Percentiles rank a stretch among this genome's conserved stretches.
Evolutionary conservation across 2,888 invertebrate species (phyloP).

Genomic region (Ypsolopha scabrella): DNA sequence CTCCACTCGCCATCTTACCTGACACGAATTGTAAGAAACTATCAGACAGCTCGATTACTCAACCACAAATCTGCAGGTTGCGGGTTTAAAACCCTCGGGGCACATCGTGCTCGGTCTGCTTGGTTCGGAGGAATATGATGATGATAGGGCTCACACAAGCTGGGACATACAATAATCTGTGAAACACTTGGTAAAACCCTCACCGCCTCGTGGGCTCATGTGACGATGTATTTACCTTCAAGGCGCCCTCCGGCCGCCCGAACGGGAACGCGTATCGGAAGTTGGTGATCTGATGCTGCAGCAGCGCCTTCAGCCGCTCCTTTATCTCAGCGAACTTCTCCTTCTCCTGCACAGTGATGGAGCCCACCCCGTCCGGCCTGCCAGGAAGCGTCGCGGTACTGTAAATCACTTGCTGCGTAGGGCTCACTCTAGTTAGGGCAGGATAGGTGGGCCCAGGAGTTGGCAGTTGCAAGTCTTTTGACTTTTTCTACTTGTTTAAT

Average conservation of each 20-base stretch:
- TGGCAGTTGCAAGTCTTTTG: slow-evolving; percentile 33
- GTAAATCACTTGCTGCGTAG: slow-evolving; percentile 29
- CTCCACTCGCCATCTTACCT: no score
- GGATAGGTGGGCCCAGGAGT: slow-evolving; percentile 43
- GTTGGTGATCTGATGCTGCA: slow-evolving; percentile 99
- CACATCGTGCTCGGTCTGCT: no score
- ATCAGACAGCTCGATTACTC: no score
- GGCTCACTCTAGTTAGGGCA: slow-evolving; percentile 52
- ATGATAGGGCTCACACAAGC: no score
- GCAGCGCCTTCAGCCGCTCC: slow-evolving; percentile 89
- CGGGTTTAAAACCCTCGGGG: no score
- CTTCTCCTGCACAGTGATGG: slow-evolving; percentile 97
- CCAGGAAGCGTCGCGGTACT: slow-evolving; percentile 67
- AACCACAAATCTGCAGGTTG: no score
- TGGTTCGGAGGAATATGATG: no score
- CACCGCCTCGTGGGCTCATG: no score
- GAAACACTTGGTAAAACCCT: no score
- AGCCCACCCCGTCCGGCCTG: slow-evolving; percentile 98
- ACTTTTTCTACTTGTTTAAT: not conserved
- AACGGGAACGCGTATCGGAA: slow-evolving; percentile 99
- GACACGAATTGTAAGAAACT: no score
- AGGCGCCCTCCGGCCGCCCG: slow-evolving; percentile 97
- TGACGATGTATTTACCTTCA: slow-evolving; percentile 71
- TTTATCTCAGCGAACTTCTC: slow-evolving; percentile 98
- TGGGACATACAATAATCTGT: no score